Evolutionary conservation across 2,888 invertebrate genomes (phyloP).

Genomic region (Leptopilina syphax): DNA sequence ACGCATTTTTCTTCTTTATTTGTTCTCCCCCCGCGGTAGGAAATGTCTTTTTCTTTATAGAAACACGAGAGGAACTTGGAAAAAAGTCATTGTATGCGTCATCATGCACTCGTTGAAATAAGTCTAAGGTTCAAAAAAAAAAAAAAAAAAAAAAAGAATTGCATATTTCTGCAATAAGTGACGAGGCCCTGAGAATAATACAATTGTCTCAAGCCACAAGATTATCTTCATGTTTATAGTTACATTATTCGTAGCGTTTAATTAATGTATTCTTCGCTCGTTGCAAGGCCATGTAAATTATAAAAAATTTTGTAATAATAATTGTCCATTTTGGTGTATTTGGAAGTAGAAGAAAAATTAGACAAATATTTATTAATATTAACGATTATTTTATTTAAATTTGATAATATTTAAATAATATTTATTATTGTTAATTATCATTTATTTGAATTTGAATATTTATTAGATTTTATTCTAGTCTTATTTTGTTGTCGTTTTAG

Average conservation of each 20-base stretch:
- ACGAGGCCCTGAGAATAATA: slow-evolving; percentile 3
- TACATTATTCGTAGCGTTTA: not conserved
- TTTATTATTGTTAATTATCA: too few species aligned
- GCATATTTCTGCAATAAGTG: slow-evolving; percentile 10
- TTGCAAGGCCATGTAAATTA: not conserved
- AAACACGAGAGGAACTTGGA: not conserved
- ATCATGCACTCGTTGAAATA: not conserved
- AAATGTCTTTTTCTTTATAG: not conserved
- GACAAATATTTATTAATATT: not conserved
- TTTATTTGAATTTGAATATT: too few species aligned
- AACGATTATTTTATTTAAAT: not conserved
- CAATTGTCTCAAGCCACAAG: slow-evolving; percentile 3
- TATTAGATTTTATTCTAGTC: too few species aligned
- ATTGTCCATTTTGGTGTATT: not conserved
- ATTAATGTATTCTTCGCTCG: not conserved
- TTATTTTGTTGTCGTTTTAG: too few species aligned
- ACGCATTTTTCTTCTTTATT: not conserved
- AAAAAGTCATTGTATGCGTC: slow-evolving; percentile 5
- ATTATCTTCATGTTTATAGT: slow-evolving; percentile 6
- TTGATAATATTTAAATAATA: too few species aligned
- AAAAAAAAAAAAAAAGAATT: not conserved
- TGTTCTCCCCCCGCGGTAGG: not conserved
- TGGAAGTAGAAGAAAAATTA: too few species aligned
- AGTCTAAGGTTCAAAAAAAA: not conserved
- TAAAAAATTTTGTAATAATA: not conserved